Evolutionary conservation across 2,797 vertebrate genomes (phyloP).

Genomic region (Aplochiton taeniatus): DNA sequence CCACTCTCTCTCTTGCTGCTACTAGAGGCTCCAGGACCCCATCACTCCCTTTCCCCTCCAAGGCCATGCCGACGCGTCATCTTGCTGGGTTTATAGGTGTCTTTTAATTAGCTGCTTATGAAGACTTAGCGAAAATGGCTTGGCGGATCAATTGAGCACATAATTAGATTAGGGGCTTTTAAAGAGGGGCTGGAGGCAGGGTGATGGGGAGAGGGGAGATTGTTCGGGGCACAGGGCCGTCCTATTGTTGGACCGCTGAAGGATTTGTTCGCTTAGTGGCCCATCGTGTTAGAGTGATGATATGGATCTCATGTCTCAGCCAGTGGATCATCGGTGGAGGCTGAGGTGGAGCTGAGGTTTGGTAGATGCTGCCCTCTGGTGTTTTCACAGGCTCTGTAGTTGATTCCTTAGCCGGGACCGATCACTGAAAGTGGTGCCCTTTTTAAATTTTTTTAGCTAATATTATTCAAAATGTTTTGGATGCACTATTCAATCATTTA

Average conservation of each 20-base stretch:
- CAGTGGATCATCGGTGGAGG: neutral
- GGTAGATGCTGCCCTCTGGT: slow-evolving; percentile 70
- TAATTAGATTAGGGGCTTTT: slow-evolving; percentile 56
- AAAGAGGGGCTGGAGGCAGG: slow-evolving; percentile 16
- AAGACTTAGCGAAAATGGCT: slow-evolving; percentile 55
- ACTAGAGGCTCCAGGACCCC: neutral
- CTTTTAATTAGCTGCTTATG: slow-evolving; percentile 66
- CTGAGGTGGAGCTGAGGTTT: slow-evolving; percentile 17
- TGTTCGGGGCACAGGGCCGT: slow-evolving; percentile 5
- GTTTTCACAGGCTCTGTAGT: slow-evolving; percentile 12
- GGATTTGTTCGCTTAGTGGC: neutral
- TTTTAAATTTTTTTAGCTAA: too few relatives aligned
- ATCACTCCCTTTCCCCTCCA: slow-evolving; percentile 6
- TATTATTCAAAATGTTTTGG: too few relatives aligned
- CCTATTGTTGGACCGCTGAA: neutral
- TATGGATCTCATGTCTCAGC: neutral
- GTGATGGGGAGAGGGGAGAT: neutral
- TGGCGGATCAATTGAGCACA: slow-evolving; percentile 61
- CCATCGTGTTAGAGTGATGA: neutral
- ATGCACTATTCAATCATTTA: too few relatives aligned
- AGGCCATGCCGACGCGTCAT: neutral
- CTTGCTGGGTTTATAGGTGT: slow-evolving; percentile 48
- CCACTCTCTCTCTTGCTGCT: neutral
- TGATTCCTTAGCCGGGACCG: too few relatives aligned
- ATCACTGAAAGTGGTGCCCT: too few relatives aligned